These are phyloP conservation scores for Spodoptera picta DNA, from an alignment of 2,888 invertebrate species.

Conservation along the genomic window DNA sequence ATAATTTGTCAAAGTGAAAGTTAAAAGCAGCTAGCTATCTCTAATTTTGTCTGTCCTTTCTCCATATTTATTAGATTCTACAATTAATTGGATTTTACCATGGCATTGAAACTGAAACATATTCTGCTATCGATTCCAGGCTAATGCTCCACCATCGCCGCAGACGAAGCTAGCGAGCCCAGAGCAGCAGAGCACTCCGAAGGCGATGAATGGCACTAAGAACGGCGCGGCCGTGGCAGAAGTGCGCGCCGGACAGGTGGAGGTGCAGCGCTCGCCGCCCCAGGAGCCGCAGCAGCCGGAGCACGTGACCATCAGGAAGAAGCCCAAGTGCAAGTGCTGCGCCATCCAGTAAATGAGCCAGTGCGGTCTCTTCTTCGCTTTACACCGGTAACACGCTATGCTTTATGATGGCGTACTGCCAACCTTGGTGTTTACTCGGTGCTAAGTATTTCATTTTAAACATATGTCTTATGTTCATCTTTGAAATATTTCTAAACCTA, in stretches of 20 bases:
- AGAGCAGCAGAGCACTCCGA: conserved; percentile 75
- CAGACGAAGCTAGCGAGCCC: conserved; percentile 76
- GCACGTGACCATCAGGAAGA: conserved; percentile 97
- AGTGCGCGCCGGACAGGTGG: conserved; percentile 87
- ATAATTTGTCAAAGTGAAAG: too few relatives aligned
- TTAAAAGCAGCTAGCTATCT: too few relatives aligned
- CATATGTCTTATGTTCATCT: conserved; percentile 55
- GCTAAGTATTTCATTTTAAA: conserved; percentile 74
- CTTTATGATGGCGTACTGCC: conserved; percentile 62
- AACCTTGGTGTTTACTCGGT: conserved; percentile 79
- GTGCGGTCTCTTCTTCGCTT: conserved; percentile 35
- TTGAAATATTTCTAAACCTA: conserved; percentile 61
- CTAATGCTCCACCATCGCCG: conserved; percentile 78
- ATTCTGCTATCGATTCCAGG: conserved; percentile 63
- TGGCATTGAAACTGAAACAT: not conserved
- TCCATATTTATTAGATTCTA: not conserved
- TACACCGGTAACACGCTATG: conserved; percentile 74
- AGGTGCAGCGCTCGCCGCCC: conserved; percentile 92
- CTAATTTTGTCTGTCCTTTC: not conserved
- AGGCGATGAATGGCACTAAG: conserved; percentile 85
- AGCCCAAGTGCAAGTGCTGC: conserved; percentile 98
- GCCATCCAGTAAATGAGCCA: conserved; percentile 92
- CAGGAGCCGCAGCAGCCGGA: conserved; percentile 95
- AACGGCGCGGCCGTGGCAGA: conserved; percentile 79
- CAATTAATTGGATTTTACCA: not conserved